These are phyloP conservation scores for Harpagoxenus sublaevis DNA, from an alignment of 2,888 invertebrate species.

Conservation along the genomic window DNA sequence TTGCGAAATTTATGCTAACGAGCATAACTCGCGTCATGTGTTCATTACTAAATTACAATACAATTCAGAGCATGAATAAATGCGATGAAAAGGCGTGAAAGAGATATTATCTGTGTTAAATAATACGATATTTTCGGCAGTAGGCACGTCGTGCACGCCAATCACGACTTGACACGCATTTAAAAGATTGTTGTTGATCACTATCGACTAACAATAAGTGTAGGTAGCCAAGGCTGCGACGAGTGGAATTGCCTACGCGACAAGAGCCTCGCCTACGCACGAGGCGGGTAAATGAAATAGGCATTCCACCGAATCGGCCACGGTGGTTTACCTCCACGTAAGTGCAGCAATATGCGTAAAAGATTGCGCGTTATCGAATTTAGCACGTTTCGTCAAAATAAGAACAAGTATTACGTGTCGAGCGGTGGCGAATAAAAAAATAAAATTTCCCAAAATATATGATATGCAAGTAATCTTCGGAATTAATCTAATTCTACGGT, in stretches of 20 bases:
- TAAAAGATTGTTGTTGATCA: conserved; percentile 33
- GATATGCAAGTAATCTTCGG: neutral
- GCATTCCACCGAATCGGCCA: conserved; percentile 27
- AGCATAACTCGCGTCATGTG: neutral
- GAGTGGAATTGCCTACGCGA: conserved; percentile 55
- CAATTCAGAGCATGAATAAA: neutral
- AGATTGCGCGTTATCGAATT: conserved; percentile 10
- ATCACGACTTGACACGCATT: conserved; percentile 18
- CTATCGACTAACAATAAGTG: conserved; percentile 27
- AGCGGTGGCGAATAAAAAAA: neutral
- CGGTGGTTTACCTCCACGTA: conserved; percentile 5
- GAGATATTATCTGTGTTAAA: neutral
- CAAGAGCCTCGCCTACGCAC: conserved; percentile 40
- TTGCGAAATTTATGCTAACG: conserved; percentile 13
- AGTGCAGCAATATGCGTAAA: conserved; percentile 1
- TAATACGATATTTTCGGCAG: conserved; percentile 5
- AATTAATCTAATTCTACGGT: neutral
- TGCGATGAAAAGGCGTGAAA: neutral
- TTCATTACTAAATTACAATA: neutral
- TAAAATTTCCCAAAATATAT: neutral
- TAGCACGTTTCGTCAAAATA: neutral
- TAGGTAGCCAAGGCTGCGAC: conserved; percentile 63
- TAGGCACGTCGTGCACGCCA: neutral
- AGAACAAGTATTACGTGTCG: neutral
- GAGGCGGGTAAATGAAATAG: conserved; percentile 32